Conservation (phyloP, 2,797 vertebrate genomes). For the Spondyliosoma cantharus region DNA sequence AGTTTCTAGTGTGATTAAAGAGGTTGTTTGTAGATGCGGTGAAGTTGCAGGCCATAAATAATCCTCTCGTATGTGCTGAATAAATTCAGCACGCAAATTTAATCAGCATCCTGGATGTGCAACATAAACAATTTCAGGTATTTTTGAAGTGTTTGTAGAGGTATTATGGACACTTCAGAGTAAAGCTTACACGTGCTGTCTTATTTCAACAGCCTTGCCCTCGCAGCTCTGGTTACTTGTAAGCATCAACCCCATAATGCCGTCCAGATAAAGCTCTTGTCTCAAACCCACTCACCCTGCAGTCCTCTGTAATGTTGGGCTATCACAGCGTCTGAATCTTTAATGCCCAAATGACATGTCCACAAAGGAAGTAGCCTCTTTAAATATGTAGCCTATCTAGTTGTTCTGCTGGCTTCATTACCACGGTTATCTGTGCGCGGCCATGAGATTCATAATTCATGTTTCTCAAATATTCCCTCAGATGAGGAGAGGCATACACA, state of each 20-base stretch:
- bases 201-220: slow-evolving; percentile 4
- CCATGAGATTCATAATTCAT: slow-evolving; percentile 78
- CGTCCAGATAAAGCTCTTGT: slow-evolving; percentile 47
- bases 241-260: slow-evolving; percentile 18
- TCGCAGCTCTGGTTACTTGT: slow-evolving; percentile 41
- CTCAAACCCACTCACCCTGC: slow-evolving; percentile 30
- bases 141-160: slow-evolving; percentile 9
- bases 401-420: slow-evolving; percentile 75
- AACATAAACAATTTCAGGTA: slow-evolving; percentile 9
- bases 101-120: slow-evolving; percentile 17
- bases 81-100: slow-evolving; percentile 15
- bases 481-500: slow-evolving; percentile 63
- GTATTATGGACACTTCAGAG: slow-evolving; percentile 17
- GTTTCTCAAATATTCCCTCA: slow-evolving; percentile 76
- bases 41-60: slow-evolving; percentile 16
- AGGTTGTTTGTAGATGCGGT: not conserved
- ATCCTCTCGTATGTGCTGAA: slow-evolving; percentile 9
- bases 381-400: slow-evolving; percentile 77
- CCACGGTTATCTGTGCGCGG: slow-evolving; percentile 61
- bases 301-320: slow-evolving; percentile 45
- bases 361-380: slow-evolving; percentile 71
- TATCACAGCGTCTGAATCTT: slow-evolving; percentile 72
- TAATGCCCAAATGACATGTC: slow-evolving; percentile 70
- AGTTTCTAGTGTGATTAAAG: slow-evolving; percentile 15
- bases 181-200: slow-evolving; percentile 5